phyloP scores from a whole-genome alignment of 2,113 vertebrate species.

The Prunella fulvescens region DNA sequence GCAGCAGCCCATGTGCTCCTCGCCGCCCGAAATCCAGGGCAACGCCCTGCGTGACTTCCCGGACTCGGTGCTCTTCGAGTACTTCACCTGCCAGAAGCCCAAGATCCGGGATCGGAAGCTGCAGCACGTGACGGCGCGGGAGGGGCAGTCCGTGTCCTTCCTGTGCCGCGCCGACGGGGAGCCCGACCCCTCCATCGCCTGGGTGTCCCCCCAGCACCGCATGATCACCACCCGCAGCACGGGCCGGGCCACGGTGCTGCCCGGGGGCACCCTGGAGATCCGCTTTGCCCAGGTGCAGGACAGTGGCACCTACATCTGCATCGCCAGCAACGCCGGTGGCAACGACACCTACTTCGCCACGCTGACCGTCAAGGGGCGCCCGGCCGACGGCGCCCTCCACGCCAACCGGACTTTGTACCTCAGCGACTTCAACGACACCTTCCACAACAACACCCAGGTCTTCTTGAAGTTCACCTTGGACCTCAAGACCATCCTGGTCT shows the following conservation, averaged over 20 bases:
- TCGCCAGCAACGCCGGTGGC: slow-evolving; percentile 94
- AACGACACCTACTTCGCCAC: slow-evolving; percentile 97
- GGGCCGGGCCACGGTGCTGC: slow-evolving; percentile 82
- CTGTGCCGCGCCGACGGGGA: slow-evolving; percentile 90
- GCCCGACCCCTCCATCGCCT: slow-evolving; percentile 84
- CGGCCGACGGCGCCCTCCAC: slow-evolving; percentile 64
- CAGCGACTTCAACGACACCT: slow-evolving; percentile 84
- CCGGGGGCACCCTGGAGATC: slow-evolving; percentile 89
- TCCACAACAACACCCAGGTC: slow-evolving; percentile 87
- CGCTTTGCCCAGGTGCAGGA: slow-evolving; percentile 86
- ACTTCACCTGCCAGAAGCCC: slow-evolving; percentile 94
- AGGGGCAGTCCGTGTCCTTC: slow-evolving; percentile 88
- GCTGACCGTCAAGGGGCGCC: slow-evolving; percentile 82
- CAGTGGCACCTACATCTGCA: slow-evolving; percentile 96
- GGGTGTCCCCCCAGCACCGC: slow-evolving; percentile 92
- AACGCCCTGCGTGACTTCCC: slow-evolving; percentile 85
- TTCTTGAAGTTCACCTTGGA: slow-evolving; percentile 92
- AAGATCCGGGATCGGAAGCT: slow-evolving; percentile 91
- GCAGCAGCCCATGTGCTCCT: slow-evolving; percentile 84
- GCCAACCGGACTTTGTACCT: slow-evolving; percentile 83
- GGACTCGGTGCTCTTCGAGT: slow-evolving; percentile 91
- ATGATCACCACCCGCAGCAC: slow-evolving; percentile 83
- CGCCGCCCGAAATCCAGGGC: slow-evolving; percentile 85
- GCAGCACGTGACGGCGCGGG: slow-evolving; percentile 82
- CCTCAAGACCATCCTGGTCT: slow-evolving; percentile 96